Base-by-base conservation (phyloP, 2,113 vertebrate species). In the Ictalurus furcatus region DNA sequence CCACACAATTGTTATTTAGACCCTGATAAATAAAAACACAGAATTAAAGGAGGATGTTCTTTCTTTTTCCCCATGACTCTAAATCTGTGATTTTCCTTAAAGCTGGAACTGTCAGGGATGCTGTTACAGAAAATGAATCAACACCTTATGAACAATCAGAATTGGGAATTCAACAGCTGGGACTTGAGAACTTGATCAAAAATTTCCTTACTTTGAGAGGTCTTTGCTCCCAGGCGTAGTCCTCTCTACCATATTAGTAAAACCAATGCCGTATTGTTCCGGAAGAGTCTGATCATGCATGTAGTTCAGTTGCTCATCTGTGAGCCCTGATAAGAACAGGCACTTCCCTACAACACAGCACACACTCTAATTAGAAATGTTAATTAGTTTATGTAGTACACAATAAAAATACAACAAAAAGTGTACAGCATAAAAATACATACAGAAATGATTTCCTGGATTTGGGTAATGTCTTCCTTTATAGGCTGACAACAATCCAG, bases 401-500 rank as follows among this genome's bases (percentile, higher is more conserved):
- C 88, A 34, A 34, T 34, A 34, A 34, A 34, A 34, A 34, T 34
- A 34, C 34, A 34, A 34, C 34, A 34, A 34, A 34, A 34, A 34
- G 34, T 34, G 34, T 34, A 34, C 34, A 34, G 44, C n/a, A 65
- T 6, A n/a, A 88, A 74, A 56, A 34, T 90, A 96, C 98, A 34
- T 96, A 99, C 98, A 99, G 92, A 99, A 99, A 93, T 99, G 98
- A 93, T 99, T 99, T 93, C 98, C 98, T 92, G 98, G 98, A 94
- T 98, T 98, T 56, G 98, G 98, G 90, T 99, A 99, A 94, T 99
- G 98, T 92, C 97, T 98, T 88, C 98, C 98, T 96, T 99, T 99
- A 94, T 96, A 99, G 89, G 98, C 98, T 90, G 98, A 98, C 96
- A 99, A 94, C 59, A 99, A 95, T 92, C 98, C 98, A 12, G 98